These are phyloP conservation scores for Adelognathus sp. DNA, from an alignment of 2,888 invertebrate genomes.

Conservation along the genomic window DNA sequence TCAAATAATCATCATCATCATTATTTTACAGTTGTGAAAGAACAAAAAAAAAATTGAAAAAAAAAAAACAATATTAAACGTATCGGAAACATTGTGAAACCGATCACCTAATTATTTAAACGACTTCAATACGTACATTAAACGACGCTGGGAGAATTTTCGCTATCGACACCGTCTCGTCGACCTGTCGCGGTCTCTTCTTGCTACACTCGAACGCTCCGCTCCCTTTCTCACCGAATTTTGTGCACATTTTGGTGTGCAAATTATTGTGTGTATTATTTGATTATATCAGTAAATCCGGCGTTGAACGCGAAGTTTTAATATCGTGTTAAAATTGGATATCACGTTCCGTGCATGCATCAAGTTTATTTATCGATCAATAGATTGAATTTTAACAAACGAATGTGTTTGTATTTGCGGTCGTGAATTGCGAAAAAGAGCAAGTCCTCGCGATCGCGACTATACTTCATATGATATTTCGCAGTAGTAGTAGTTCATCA, in stretches of 20 bases:
- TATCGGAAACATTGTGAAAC: slow-evolving; percentile 26
- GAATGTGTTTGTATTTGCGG: not conserved
- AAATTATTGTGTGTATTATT: slow-evolving; percentile 24
- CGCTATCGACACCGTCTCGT: slow-evolving; percentile 66
- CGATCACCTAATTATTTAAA: slow-evolving; percentile 61
- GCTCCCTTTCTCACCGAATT: slow-evolving; percentile 12
- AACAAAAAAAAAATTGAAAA: too few species aligned
- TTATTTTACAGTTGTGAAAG: slow-evolving; percentile 11
- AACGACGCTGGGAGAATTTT: slow-evolving; percentile 74
- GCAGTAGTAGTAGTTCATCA: too few species aligned
- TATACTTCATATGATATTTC: not conserved
- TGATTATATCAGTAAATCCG: not conserved
- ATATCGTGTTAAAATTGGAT: not conserved
- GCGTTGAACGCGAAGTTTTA: not conserved
- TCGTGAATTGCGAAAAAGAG: not conserved
- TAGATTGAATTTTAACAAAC: not conserved
- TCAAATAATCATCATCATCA: slow-evolving; percentile 2
- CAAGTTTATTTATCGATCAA: not conserved
- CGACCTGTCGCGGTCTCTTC: slow-evolving; percentile 70
- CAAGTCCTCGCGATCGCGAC: not conserved
- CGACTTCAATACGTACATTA: slow-evolving; percentile 78
- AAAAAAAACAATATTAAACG: slow-evolving; percentile 36
- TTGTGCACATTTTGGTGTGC: slow-evolving; percentile 20
- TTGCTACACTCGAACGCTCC: slow-evolving; percentile 66
- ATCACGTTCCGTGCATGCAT: not conserved